Base-by-base conservation (phyloP, 2,113 vertebrate species). In the Gymnorhina tibicen region DNA sequence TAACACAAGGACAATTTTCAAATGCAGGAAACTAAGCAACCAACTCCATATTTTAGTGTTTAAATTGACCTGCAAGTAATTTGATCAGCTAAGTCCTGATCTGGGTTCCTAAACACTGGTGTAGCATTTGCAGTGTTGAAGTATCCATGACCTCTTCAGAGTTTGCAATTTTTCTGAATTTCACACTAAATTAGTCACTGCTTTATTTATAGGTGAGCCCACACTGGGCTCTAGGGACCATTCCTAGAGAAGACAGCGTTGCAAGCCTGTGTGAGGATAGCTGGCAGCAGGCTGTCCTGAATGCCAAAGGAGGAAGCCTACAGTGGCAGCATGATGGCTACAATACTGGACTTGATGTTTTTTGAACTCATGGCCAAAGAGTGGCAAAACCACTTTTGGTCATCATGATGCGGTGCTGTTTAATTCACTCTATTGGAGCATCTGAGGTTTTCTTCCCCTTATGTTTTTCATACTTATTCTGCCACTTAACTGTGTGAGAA, bases 211-310 rank as follows among this genome's bases (percentile, higher is more conserved):
- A n/a, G 26, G 20, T 60, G 27, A 79, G 19, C 19, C 26, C n/a
- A 35, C 32, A 18, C 6, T 28, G 44, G 6, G 18, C 1, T 1
- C 6, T 52, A 42, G 15, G 20, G 52, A 37, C 16, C 24, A 30
- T 74, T 19, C 37, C 9, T 67, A 66, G 69, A 49, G 42, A 73
- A 62, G n/a, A 49, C 0, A 3, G 10, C 0, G 0, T 30, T 58
- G 12, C 18, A 68, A 68, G 10, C 10, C 41, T 50, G 16, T 37
- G 20, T 78, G 75, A 91, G 33, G 26, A 33, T 10, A 63, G 17
- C 50, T 2, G 6, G 11, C 14, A 26, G 18, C 21, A 52, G 18
- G 26, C 27, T 75, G 50, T 75, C 30, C 27, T 32, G 32, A 69
- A 33, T 10, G 5, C 21, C 30, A 13, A 28, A 16, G 42, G 46